phyloP scores from a whole-genome alignment of 1,140 invertebrate species.

The Drosophila paulistorum region DNA sequence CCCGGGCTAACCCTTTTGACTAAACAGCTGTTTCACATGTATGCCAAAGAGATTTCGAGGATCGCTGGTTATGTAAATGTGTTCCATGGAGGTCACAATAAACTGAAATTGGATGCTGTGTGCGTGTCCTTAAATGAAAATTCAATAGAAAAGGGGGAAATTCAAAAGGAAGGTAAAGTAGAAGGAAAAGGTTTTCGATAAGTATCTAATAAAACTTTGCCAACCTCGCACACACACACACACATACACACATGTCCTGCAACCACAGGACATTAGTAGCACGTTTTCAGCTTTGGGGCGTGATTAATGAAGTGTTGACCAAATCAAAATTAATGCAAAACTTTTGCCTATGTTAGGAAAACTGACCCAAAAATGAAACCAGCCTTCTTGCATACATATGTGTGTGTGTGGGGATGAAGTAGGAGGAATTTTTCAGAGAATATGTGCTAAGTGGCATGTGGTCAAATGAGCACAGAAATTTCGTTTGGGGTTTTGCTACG shows the following conservation, averaged over 20 bases:
- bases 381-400: slow-evolving; percentile 28
- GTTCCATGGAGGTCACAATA: slow-evolving; percentile 23
- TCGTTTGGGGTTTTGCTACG: slow-evolving; percentile 30
- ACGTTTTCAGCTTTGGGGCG: slow-evolving; percentile 42
- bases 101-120: slow-evolving; percentile 56
- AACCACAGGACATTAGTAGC: slow-evolving; percentile 58
- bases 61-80: slow-evolving; percentile 46
- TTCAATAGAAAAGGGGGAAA: slow-evolving; percentile 6
- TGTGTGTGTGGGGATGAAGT: slow-evolving; percentile 35
- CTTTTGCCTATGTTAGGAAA: slow-evolving; percentile 56
- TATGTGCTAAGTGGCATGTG: slow-evolving; percentile 79
- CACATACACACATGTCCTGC: slow-evolving; percentile 50
- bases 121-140: slow-evolving; percentile 50
- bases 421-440: slow-evolving; percentile 5
- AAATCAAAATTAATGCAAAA: slow-evolving; percentile 75
- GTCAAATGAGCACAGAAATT: slow-evolving; percentile 55
- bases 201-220: slow-evolving; percentile 59
- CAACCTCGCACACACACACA: no score
- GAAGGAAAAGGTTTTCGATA: slow-evolving; percentile 47
- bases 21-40: slow-evolving; percentile 57
- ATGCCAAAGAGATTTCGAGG: slow-evolving; percentile 29
- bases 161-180: slow-evolving; percentile 18
- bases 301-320: slow-evolving; percentile 81
- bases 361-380: slow-evolving; percentile 43
- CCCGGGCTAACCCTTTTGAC: slow-evolving; percentile 45